phyloP scores from a whole-genome alignment of 2,113 vertebrate species.

The Phylloscopus trochilus region DNA sequence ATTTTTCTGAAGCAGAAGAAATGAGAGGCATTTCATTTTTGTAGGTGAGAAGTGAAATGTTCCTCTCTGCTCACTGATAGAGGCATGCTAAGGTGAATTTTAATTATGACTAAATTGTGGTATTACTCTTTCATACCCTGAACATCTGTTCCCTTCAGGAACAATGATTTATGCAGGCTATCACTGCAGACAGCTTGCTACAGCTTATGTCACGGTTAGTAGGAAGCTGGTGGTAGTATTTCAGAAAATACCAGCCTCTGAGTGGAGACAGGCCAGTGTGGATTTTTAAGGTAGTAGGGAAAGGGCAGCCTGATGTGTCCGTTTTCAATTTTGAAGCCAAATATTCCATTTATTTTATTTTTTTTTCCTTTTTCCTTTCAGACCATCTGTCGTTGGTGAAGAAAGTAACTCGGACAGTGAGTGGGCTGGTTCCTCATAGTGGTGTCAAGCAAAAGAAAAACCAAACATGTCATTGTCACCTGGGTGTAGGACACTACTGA shows the following conservation, averaged over 20 bases:
- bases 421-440: constrained; percentile 52
- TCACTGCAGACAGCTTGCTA: constrained; percentile 88
- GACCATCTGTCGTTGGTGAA: constrained; percentile 74
- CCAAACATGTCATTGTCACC: constrained; percentile 38
- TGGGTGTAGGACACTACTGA: constrained; percentile 36
- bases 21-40: constrained; percentile 63
- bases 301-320: constrained; percentile 33
- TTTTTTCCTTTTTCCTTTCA: constrained; percentile 41
- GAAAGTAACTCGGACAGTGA: constrained; percentile 62
- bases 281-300: constrained; percentile 47
- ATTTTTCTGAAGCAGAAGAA: constrained; percentile 64
- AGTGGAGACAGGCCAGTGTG: constrained; percentile 68
- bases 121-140: constrained; percentile 87
- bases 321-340: constrained; percentile 71
- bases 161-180: constrained; percentile 90
- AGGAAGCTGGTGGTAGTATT: constrained; percentile 76
- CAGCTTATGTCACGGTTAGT: constrained; percentile 84
- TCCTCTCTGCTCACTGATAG: constrained; percentile 76
- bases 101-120: constrained; percentile 93
- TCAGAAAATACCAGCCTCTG: constrained; percentile 73
- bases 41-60: constrained; percentile 72
- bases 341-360: constrained; percentile 57
- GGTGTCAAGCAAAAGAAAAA: constrained; percentile 56
- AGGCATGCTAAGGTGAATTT: constrained; percentile 88
- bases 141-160: constrained; percentile 93